Percentiles rank a stretch among this genome's conserved stretches.
These are phyloP conservation scores for Cladopsammia gracilis DNA, from an alignment of 64 coral and sea anemone genomes.

Conservation along the genomic window DNA sequence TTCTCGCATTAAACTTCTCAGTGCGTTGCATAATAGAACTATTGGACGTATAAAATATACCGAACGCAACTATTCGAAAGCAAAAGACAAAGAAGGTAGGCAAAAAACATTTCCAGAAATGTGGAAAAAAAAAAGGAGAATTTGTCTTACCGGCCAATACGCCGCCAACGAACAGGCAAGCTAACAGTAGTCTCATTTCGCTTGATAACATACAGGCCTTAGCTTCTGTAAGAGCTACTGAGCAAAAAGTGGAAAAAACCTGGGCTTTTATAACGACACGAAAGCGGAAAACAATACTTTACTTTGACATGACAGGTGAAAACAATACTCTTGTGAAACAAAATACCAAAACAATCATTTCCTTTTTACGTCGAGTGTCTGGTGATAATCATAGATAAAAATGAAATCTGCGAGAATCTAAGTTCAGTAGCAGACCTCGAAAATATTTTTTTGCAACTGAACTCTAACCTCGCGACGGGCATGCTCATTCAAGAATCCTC, in stretches of 20 bases:
- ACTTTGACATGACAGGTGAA: constrained; percentile 7
- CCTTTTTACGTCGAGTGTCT: neutral
- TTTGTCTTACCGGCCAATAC: constrained; percentile 16
- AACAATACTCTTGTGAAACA: constrained; percentile 19
- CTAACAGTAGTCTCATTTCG: constrained; percentile 22
- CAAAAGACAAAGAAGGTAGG: too few species aligned
- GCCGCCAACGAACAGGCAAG: constrained; percentile 17
- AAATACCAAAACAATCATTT: neutral
- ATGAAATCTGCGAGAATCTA: neutral
- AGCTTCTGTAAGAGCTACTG: constrained; percentile 27
- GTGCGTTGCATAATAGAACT: too few species aligned
- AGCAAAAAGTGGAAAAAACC: neutral
- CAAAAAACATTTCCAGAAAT: too few species aligned
- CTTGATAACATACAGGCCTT: neutral
- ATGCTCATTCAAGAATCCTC: neutral
- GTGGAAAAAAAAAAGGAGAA: neutral
- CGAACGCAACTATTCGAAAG: too few species aligned
- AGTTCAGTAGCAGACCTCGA: neutral
- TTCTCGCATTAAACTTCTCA: too few species aligned
- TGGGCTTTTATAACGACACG: constrained; percentile 1
- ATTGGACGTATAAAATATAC: too few species aligned
- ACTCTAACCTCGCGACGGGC: neutral
- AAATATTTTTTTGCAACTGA: neutral
- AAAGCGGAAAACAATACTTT: neutral
- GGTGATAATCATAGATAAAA: constrained; percentile 10